Conservation (phyloP, 2,797 vertebrate species). For the Psittacula echo region DNA sequence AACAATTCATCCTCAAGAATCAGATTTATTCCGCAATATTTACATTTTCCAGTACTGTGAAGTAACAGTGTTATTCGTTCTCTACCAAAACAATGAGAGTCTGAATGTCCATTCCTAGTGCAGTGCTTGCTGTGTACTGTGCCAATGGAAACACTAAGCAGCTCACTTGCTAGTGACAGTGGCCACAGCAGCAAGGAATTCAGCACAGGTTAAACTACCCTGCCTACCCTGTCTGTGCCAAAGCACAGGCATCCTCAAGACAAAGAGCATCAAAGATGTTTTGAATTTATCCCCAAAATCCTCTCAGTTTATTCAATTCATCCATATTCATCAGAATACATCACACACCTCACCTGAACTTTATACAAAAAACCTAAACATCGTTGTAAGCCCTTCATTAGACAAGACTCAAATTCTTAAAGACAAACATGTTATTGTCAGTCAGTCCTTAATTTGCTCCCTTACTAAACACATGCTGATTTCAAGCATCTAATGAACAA, state of each 20-base stretch:
- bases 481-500: neutral
- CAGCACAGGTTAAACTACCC: neutral
- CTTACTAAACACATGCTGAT: neutral
- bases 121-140: neutral
- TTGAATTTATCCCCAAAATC: neutral
- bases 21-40: neutral
- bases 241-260: neutral
- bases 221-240: neutral
- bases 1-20: neutral
- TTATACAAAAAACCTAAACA: neutral
- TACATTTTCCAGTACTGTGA: neutral
- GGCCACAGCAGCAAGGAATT: neutral
- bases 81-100: neutral
- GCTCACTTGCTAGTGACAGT: neutral
- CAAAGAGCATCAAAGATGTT: neutral
- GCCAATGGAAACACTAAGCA: neutral
- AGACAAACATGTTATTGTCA: neutral
- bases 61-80: neutral
- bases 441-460: neutral
- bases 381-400: neutral
- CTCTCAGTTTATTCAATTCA: neutral
- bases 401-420: neutral
- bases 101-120: neutral
- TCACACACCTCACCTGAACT: neutral
- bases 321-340: neutral